Evolutionary conservation across 92 coral and sea anemone genomes (phyloP).

Genomic region (Micromussa lordhowensis): DNA sequence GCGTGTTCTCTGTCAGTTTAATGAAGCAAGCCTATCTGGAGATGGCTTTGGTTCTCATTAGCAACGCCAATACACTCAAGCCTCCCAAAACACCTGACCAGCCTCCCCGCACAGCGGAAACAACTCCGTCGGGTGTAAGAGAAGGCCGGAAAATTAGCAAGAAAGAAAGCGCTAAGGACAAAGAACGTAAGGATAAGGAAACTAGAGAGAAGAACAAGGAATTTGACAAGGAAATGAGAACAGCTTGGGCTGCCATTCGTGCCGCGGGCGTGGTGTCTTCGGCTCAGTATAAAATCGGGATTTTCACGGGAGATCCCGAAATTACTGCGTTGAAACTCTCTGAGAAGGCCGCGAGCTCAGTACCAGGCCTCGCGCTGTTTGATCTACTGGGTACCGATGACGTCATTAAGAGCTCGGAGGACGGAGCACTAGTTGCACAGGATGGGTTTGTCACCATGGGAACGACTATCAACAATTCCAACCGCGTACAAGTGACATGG

Average conservation of each 20-base stretch:
- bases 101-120: slow-evolving; percentile 19
- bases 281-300: slow-evolving; percentile 77
- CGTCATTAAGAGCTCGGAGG: slow-evolving; percentile 59
- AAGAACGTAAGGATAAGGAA: slow-evolving; percentile 65
- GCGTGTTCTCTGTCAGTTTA: slow-evolving; percentile 50
- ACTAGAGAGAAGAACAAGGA: slow-evolving; percentile 74
- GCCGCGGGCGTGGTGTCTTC: slow-evolving; percentile 82
- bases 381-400: slow-evolving; percentile 96
- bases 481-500: slow-evolving; percentile 91
- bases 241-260: slow-evolving; percentile 89
- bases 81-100: slow-evolving; percentile 20
- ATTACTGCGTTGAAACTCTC: slow-evolving; percentile 79
- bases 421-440: slow-evolving; percentile 56
- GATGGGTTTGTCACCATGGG: slow-evolving; percentile 87
- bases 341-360: slow-evolving; percentile 73
- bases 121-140: slow-evolving; percentile 19
- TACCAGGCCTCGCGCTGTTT: slow-evolving; percentile 86
- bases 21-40: slow-evolving; percentile 95
- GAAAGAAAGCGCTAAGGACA: slow-evolving; percentile 45
- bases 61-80: slow-evolving; percentile 53
- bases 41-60: slow-evolving; percentile 72
- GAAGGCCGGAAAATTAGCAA: slow-evolving; percentile 40
- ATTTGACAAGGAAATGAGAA: slow-evolving; percentile 71
- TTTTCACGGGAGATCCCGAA: slow-evolving; percentile 81
- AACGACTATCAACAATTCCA: slow-evolving; percentile 74